Evolutionary conservation across 2,797 vertebrate genomes (phyloP), one percentile per base, ranked within the genome.

Genomic region (Oreonectes daqikongensis): DNA sequence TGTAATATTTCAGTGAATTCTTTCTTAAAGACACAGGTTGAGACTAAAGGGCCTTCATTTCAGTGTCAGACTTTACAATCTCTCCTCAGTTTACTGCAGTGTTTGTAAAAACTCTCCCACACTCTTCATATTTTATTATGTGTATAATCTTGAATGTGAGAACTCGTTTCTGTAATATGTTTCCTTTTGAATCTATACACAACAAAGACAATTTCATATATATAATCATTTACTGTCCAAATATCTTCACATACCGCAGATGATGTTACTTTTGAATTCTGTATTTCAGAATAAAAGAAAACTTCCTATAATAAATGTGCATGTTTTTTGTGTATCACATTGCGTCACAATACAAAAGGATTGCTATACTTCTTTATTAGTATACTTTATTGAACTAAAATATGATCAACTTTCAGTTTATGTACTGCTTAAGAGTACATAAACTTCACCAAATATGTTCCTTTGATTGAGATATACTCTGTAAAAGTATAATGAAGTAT

Each of bases 261-360:
- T 4, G n/a, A 8, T 32, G 38, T 61, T 20, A 48, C 28, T 32
- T 40, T 52, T n/a, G 9, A 42, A 28, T 28, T 42, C 32, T 65
- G 72, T 42, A 42, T 65, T 53, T 74, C 32, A 65, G 22, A 64
- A 55, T 53, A 74, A 65, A 74, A 53, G 61, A 14, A 42, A 52
- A 52, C 44, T 17, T 55, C 5, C 22, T 0, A 22, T 24, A 3
- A 55, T 55, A 12, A 55, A 55, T 24, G 52, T 4, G 10, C 52
- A 24, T 20, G 50, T 24, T 55, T 24, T 1, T 10, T 55, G 22
- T 50, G 17, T 12, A 24, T 17, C 48, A 18, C 4, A 22, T 6
- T 52, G n/a, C n/a, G 52, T 24, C 53, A 15, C 50, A 24, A 2
- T 5, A 9, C 9, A 52, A 52, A 20, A 8, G 8, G 14, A n/a